phyloP scores from a whole-genome alignment of 2,888 invertebrate genomes.

The Tenthredo scrophulariae region DNA sequence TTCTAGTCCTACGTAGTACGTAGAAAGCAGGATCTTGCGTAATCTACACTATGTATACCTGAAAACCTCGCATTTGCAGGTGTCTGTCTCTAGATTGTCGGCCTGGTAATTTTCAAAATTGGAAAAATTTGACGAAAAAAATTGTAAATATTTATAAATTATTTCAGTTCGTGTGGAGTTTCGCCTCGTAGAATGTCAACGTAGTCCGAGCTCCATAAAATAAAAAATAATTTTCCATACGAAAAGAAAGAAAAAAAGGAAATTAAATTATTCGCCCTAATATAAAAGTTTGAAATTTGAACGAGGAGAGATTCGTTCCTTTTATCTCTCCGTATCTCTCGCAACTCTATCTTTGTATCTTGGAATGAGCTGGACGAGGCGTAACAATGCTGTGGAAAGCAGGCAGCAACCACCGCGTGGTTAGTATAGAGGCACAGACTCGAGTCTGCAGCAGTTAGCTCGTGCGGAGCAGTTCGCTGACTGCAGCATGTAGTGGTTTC shows the following conservation, averaged over 20 bases:
- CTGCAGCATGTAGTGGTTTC: slow-evolving; percentile 11
- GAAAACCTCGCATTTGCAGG: slow-evolving; percentile 25
- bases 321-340: not conserved
- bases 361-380: slow-evolving; percentile 2
- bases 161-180: too few species aligned
- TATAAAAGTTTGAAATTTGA: not conserved
- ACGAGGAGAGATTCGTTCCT: not conserved
- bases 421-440: not conserved
- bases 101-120: not conserved
- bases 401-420: not conserved
- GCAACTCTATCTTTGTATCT: not conserved
- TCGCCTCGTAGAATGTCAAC: too few species aligned
- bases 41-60: slow-evolving; percentile 22
- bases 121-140: not conserved
- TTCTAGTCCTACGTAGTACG: slow-evolving; percentile 45
- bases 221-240: too few species aligned
- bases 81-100: not conserved
- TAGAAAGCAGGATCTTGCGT: slow-evolving; percentile 49
- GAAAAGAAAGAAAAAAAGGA: too few species aligned
- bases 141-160: too few species aligned
- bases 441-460: slow-evolving; percentile 1
- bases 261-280: too few species aligned
- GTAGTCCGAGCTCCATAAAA: too few species aligned
- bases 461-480: slow-evolving; percentile 17
- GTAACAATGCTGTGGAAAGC: slow-evolving; percentile 17